Evolutionary conservation across 2,888 invertebrate species (phyloP).

Genomic region (Vesta saturnalis): DNA sequence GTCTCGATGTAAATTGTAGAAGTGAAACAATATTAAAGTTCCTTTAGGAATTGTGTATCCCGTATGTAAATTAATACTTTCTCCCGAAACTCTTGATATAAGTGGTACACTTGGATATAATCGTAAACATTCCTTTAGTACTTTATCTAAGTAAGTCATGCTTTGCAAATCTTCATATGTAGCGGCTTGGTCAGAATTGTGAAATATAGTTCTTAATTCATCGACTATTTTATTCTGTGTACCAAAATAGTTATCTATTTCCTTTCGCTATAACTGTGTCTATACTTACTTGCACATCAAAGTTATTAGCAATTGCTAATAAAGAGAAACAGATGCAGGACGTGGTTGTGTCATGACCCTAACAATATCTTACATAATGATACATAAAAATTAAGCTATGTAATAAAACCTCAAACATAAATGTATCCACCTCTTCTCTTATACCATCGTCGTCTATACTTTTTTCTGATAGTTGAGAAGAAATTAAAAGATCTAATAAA

Average conservation of each 20-base stretch:
- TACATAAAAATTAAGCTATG: too few species aligned
- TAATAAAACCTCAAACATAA: too few species aligned
- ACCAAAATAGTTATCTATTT: too few species aligned
- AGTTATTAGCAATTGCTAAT: not conserved
- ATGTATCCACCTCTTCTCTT: too few species aligned
- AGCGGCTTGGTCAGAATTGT: too few species aligned
- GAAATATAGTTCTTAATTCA: too few species aligned
- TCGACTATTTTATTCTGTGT: too few species aligned
- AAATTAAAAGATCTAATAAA: not conserved
- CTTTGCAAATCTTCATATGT: too few species aligned
- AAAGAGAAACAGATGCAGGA: not conserved
- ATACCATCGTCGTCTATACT: not conserved
- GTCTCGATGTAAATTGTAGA: not conserved
- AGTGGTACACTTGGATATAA: conserved; percentile 74
- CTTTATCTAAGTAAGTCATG: too few species aligned
- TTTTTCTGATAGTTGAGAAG: not conserved
- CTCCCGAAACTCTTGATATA: conserved; percentile 64
- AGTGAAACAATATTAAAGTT: not conserved
- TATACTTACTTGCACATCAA: not conserved
- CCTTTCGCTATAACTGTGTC: too few species aligned
- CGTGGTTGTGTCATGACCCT: not conserved
- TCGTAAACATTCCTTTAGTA: conserved; percentile 71
- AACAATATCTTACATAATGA: too few species aligned
- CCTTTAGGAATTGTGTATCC: conserved; percentile 53
- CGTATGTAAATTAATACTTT: conserved; percentile 45